These are phyloP conservation scores for Paramormyrops kingsleyae DNA, from an alignment of 2,113 vertebrate species.

Conservation along the genomic window DNA sequence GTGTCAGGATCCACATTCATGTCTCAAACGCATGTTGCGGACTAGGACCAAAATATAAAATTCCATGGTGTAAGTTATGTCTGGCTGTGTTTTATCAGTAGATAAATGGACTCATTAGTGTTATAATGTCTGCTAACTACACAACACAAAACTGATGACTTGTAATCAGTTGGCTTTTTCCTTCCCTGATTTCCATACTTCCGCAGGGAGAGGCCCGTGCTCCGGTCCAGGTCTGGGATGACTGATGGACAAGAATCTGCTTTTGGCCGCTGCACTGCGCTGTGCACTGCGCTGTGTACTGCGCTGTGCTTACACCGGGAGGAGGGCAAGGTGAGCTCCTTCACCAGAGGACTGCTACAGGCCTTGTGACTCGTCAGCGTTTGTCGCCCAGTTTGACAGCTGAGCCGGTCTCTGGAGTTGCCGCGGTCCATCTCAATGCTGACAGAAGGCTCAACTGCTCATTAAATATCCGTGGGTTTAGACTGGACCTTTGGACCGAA, in stretches of 20 bases:
- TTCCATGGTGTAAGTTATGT: neutral
- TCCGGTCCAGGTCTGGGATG: neutral
- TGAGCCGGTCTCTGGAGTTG: neutral
- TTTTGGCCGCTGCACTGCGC: neutral
- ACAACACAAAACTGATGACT: neutral
- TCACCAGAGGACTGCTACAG: neutral
- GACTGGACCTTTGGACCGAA: neutral
- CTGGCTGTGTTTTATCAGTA: neutral
- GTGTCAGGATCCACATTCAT: neutral
- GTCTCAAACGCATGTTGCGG: neutral
- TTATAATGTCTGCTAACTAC: constrained; percentile 4
- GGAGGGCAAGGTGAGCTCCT: neutral
- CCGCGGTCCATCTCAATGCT: neutral
- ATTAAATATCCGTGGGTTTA: neutral
- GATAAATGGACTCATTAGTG: neutral
- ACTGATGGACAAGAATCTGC: neutral
- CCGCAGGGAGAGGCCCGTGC: neutral
- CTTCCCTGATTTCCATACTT: neutral
- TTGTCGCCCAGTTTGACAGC: neutral
- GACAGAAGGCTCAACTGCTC: neutral
- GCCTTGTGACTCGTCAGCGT: neutral
- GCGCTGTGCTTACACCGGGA: neutral
- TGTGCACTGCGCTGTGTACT: too few relatives aligned
- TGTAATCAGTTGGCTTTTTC: neutral
- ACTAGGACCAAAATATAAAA: neutral